Percentiles rank a stretch among this genome's conserved stretches.
Conservation (phyloP, 2,113 vertebrate genomes). For the Apeltes quadracus region DNA sequence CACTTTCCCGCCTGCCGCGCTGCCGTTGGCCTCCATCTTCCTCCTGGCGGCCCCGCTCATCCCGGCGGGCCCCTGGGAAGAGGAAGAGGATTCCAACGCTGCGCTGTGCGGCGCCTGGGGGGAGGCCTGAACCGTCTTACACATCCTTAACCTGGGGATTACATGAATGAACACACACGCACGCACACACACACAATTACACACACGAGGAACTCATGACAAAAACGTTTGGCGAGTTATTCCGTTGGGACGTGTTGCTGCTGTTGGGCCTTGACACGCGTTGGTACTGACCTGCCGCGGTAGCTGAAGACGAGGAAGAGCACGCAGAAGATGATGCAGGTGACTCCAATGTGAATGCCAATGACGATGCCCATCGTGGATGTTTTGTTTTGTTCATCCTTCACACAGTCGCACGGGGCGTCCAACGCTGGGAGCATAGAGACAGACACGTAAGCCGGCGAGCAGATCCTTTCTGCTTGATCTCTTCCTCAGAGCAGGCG, state of each 20-base stretch:
- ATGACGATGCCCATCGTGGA: conserved; percentile 94
- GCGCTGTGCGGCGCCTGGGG: conserved; percentile 83
- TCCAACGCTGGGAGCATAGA: conserved; percentile 83
- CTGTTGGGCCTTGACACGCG: not conserved
- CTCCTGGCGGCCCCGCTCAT: conserved; percentile 80
- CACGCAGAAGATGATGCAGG: conserved; percentile 96
- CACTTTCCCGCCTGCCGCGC: conserved; percentile 70
- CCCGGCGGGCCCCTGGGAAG: conserved; percentile 75
- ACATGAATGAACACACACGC: conserved; percentile 36
- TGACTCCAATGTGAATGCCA: conserved; percentile 95
- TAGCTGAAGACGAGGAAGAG: conserved; percentile 97
- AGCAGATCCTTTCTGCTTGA: not conserved
- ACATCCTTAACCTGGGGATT: conserved; percentile 87
- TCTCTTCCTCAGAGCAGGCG: not conserved
- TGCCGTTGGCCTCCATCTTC: conserved; percentile 73
- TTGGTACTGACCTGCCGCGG: conserved; percentile 86
- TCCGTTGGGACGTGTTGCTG: conserved; percentile 7
- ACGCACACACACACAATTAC: conserved; percentile 19
- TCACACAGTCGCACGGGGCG: conserved; percentile 89
- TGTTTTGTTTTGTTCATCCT: conserved; percentile 88
- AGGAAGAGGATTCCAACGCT: conserved; percentile 74
- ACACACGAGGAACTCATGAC: not conserved
- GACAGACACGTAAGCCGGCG: conserved; percentile 9
- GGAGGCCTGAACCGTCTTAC: conserved; percentile 89
- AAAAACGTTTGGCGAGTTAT: conserved; percentile 10